Evolutionary conservation across 64 coral and sea anemone species (phyloP), one percentile per base, ranked within the genome.

Genomic region (Montipora foliosa): DNA sequence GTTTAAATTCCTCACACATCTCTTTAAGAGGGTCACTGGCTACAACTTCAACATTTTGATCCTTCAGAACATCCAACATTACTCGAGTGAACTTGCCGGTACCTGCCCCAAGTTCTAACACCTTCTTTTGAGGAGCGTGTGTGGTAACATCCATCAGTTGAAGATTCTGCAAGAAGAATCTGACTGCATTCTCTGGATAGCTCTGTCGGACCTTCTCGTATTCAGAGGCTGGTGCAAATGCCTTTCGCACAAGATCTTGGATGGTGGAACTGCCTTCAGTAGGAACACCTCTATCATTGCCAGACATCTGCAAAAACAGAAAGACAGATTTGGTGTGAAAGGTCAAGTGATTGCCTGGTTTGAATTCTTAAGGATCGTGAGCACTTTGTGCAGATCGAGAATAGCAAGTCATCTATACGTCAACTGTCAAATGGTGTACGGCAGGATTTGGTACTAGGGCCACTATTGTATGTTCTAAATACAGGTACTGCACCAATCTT

Each of bases 11-110:
- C 9, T 91, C 45, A 68, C 89, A 82, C 89, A 91, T 91, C 0
- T 71, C 20, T 15, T 80, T 49, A 19, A 82, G 1, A 11, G 89
- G 89, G 17, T 91, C 89, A 81, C 89, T 91, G 5, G 89, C 89
- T 25, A 82, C 82, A 12, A 91, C 60, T 22, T 14, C 61, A 1
- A 91, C 76, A 55, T 91, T 48, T 5, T 78, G 69, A 6, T 82
- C 50, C 20, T 91, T 80, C 2, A 81, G 45, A 9, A 81, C 61
- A n/a, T 71, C 78, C 4, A 45, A 78, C 89, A 91, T 81, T 11
- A 91, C 89, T 13, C 89, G 55, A 4, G 89, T 91, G 21, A 91
- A 91, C 75, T 91, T 91, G 16, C 89, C 89, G 6, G 89, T 91
- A 1, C 89, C 89, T 10, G 89, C 60, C 16, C 89, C 89, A 70